Base-by-base conservation (phyloP, 2,888 invertebrate species). In the Papilio elwesi region DNA sequence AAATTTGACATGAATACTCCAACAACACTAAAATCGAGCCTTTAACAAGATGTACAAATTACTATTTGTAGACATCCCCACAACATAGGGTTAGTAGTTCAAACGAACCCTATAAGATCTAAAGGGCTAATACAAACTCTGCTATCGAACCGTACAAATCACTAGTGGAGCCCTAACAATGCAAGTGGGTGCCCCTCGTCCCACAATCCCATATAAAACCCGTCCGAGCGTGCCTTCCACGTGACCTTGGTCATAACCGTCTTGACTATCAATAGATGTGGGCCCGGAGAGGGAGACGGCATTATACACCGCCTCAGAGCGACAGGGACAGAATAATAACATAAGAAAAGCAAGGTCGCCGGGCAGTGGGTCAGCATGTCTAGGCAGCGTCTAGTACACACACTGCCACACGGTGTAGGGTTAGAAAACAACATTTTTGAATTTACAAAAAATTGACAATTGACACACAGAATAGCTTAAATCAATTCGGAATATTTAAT, bases 361-460 rank as follows among this genome's bases (percentile, higher is more conserved):
- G 90, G 90, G 85, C 91, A 92, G 88, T 93, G 89, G 93, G 93
- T 93, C 93, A 93, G 83, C 81, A 79, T 83, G 93, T 93, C 93
- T 93, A 93, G 93, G 86, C 87, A 83, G 78, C 85, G 93, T 93
- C 93, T 93, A 92, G 91, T 82, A 88, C 91, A 76, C 93, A 92
- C 93, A 93, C 92, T 84, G 80, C 59, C 57, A 76, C 75, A 55
- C n/a, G 36, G 7, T 43, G 74, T 70, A 74, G 12, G 55, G 74
- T 57, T 68, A 49, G 74, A 66, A 64, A 59, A 51, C n/a, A 62
- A 59, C 16, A 36, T 69, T 62, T 36, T 3, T 26, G 26, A 2
- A 26, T 26, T 26, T 26, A 26, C 26, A 26, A 26, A 26, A 26
- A 26, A 26, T 26, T 26, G 26, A 26, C 26, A 26, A n/a, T n/a